Conservation (phyloP, 2,113 vertebrate genomes). For the Parus major region DNA sequence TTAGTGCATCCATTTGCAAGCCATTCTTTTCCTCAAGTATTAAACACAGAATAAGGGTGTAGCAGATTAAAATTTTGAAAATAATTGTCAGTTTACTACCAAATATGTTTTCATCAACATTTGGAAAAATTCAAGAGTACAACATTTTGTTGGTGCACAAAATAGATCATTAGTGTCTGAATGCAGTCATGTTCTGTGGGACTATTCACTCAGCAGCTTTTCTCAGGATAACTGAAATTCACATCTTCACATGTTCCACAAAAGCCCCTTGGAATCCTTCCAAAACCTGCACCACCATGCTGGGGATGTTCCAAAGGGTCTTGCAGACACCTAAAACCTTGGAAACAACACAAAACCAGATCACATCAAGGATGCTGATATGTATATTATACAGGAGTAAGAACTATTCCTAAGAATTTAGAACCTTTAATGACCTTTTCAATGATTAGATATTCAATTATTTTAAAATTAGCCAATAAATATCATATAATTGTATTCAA, state of each 20-base stretch:
- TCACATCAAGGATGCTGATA: neutral
- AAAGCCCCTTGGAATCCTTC: neutral
- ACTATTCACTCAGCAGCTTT: neutral
- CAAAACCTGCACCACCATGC: neutral
- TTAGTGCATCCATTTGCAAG: neutral
- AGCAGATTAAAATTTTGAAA: neutral
- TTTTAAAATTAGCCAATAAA: neutral
- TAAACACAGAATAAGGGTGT: neutral
- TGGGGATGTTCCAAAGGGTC: neutral
- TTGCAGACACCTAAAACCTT: neutral
- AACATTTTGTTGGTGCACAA: neutral
- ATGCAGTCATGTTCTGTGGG: neutral
- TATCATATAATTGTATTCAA: neutral
- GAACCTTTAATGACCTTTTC: accelerated
- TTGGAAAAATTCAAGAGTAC: neutral
- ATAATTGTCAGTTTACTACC: neutral
- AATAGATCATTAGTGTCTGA: neutral
- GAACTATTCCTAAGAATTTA: neutral
- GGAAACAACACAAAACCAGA: neutral
- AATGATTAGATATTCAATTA: neutral
- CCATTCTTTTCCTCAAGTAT: neutral
- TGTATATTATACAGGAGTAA: neutral
- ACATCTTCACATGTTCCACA: accelerated
- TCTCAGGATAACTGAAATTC: neutral
- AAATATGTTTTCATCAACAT: neutral